phyloP scores from a whole-genome alignment of 2,113 vertebrate species.

The Coreoperca whiteheadi region DNA sequence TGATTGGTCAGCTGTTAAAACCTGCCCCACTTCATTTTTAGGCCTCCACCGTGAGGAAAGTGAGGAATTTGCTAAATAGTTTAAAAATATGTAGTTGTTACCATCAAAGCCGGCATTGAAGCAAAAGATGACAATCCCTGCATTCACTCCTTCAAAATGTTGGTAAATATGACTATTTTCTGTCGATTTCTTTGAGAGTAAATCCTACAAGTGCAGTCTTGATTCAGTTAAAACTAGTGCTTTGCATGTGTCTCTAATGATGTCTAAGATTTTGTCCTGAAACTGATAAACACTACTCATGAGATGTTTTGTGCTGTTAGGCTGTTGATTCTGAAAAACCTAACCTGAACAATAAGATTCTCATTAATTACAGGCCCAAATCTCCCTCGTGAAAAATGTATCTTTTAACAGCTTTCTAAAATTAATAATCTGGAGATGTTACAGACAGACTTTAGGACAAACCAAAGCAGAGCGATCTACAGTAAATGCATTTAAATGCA shows the following conservation, averaged over 20 bases:
- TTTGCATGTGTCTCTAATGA: background rate
- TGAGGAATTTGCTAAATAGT: no score
- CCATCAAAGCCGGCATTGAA: background rate
- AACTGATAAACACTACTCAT: background rate
- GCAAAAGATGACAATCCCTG: background rate
- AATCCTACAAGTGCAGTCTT: background rate
- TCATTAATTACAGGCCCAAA: background rate
- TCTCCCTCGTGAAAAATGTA: background rate
- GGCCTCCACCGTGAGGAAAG: background rate
- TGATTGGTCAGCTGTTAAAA: background rate
- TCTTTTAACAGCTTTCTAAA: background rate
- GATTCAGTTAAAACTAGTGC: background rate
- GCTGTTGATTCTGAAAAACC: background rate
- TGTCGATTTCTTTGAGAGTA: background rate
- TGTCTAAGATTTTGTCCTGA: background rate
- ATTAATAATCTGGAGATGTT: background rate
- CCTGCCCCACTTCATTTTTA: background rate
- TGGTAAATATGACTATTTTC: background rate
- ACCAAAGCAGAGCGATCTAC: background rate
- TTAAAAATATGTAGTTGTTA: background rate
- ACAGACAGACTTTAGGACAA: background rate
- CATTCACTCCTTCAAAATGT: background rate
- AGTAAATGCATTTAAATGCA: background rate
- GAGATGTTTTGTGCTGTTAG: background rate
- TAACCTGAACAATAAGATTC: background rate